A percentile compares a stretch with the other conserved stretches of the same genome.
Conservation (phyloP, 2,113 vertebrate genomes). For the Eurypyga helias region DNA sequence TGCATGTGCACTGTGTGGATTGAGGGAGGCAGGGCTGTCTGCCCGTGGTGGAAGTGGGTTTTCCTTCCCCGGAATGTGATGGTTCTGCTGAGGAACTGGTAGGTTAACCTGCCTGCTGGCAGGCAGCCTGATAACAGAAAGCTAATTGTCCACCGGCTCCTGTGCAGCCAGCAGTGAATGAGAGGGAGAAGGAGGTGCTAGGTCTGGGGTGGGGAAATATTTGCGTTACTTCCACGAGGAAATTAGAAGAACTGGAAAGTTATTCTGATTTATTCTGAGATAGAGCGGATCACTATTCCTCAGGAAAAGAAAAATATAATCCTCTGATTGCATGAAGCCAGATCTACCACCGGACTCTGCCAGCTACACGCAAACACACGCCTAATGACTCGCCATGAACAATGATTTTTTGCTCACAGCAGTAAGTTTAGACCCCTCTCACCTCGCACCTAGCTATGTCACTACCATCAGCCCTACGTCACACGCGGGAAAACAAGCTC, state of each 20-base stretch:
- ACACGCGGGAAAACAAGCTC: neutral
- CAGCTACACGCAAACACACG: neutral
- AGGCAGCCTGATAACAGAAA: neutral
- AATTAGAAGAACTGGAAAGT: neutral
- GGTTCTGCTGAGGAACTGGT: neutral
- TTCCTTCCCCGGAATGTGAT: neutral
- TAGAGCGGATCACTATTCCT: neutral
- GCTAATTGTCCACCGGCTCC: neutral
- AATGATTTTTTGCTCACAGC: neutral
- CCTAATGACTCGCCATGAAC: neutral
- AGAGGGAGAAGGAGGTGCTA: neutral
- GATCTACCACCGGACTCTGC: neutral
- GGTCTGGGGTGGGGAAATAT: neutral
- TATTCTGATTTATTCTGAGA: neutral
- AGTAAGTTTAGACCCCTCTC: neutral
- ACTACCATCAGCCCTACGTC: neutral
- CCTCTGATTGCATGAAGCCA: neutral
- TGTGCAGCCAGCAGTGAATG: neutral
- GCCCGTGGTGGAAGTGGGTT: fast-evolving
- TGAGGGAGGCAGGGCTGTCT: neutral
- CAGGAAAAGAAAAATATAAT: neutral
- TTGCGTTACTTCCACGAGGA: neutral
- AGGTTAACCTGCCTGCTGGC: neutral
- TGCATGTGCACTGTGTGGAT: fast-evolving
- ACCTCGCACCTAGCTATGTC: neutral